Evolutionary conservation across 1,140 invertebrate genomes (phyloP).

Genomic region (Zaprionus taronus): DNA sequence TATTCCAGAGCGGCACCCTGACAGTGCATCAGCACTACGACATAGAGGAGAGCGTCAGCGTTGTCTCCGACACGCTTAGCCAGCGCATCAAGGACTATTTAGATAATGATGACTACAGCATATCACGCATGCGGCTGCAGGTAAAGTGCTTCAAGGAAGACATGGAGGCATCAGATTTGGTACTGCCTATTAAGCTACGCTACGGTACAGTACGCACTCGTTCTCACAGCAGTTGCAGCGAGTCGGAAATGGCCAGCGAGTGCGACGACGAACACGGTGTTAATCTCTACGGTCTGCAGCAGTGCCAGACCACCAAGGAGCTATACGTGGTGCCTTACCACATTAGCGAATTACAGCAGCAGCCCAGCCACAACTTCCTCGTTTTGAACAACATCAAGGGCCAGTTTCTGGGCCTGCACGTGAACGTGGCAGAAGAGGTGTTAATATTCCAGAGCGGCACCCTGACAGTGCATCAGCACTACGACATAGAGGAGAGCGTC

Average conservation of each 20-base stretch:
- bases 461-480: slow-evolving; percentile 56
- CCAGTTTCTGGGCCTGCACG: slow-evolving; percentile 59
- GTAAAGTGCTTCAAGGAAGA: slow-evolving; percentile 34
- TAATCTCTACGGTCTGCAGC: slow-evolving; percentile 66
- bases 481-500: slow-evolving; percentile 59
- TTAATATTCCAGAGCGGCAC: slow-evolving; percentile 63
- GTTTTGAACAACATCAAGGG: slow-evolving; percentile 63
- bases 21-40: slow-evolving; percentile 59
- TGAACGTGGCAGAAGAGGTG: slow-evolving; percentile 54
- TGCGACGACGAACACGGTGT: slow-evolving; percentile 63
- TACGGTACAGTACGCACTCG: neutral
- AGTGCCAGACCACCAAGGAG: slow-evolving; percentile 67
- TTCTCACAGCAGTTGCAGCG: slow-evolving; percentile 19
- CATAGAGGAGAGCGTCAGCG: slow-evolving; percentile 57
- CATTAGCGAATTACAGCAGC: slow-evolving; percentile 60
- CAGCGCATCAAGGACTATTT: slow-evolving; percentile 61
- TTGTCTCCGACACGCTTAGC: slow-evolving; percentile 63
- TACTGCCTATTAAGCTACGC: slow-evolving; percentile 42
- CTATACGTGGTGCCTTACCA: slow-evolving; percentile 66
- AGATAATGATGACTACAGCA: slow-evolving; percentile 60
- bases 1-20: slow-evolving; percentile 63
- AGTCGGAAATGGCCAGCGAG: slow-evolving; percentile 54
- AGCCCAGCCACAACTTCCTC: slow-evolving; percentile 67
- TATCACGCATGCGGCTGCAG: slow-evolving; percentile 50
- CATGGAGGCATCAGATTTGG: neutral